These are phyloP conservation scores for Himalopsyche kuldschensis DNA, from an alignment of 2,888 invertebrate genomes.

Conservation along the genomic window DNA sequence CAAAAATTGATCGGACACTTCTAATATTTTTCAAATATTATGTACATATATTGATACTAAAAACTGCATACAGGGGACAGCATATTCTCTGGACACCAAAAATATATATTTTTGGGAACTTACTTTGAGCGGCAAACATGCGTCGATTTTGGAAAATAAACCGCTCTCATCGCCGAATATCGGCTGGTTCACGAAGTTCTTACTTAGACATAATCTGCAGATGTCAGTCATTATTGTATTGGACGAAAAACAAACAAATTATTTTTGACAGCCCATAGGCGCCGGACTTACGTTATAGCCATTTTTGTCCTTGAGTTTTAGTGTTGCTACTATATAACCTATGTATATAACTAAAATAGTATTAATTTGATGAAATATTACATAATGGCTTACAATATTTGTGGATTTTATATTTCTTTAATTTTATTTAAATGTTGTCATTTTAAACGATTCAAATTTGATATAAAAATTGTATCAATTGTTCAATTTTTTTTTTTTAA, in stretches of 20 bases:
- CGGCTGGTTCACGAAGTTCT: conserved; percentile 4
- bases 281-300: conserved; percentile 12
- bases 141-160: conserved; percentile 56
- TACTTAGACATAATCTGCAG: conserved; percentile 29
- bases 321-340: neutral
- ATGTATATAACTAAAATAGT: neutral
- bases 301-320: neutral
- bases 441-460: too few species aligned
- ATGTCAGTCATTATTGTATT: conserved; percentile 11
- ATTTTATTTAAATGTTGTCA: too few species aligned
- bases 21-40: neutral
- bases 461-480: too few species aligned
- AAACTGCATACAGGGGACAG: neutral
- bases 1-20: neutral
- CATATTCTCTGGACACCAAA: neutral
- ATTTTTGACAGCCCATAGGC: neutral
- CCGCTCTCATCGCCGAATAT: conserved; percentile 5
- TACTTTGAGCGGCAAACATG: conserved; percentile 65
- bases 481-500: too few species aligned
- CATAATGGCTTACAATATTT: too few species aligned
- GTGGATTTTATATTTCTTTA: too few species aligned
- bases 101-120: conserved; percentile 4
- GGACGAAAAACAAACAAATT: neutral
- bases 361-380: neutral
- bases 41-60: neutral